Percentiles rank a stretch among this genome's conserved stretches.
These are phyloP conservation scores for Laothoe populi DNA, from an alignment of 2,888 invertebrate species.

Conservation along the genomic window DNA sequence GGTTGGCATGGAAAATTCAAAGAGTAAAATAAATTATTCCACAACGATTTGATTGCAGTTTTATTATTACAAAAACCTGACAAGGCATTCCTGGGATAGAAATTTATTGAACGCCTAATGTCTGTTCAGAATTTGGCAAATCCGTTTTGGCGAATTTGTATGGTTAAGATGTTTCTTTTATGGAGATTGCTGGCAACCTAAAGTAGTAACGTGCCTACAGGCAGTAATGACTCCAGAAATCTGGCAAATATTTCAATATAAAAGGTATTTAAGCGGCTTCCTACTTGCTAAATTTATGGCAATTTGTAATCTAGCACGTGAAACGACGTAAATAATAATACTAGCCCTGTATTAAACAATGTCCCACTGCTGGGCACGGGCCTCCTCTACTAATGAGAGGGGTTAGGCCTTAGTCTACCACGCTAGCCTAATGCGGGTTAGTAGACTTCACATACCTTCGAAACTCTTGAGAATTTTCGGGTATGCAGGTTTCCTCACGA, in stretches of 20 bases:
- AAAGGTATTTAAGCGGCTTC: background rate
- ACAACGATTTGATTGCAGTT: conserved; percentile 28
- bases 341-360: too few species aligned
- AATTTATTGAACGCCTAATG: conserved; percentile 23
- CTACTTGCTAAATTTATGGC: background rate
- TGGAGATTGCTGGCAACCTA: conserved; percentile 14
- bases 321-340: background rate
- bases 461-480: too few species aligned
- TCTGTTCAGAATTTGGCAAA: conserved; percentile 21
- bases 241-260: background rate
- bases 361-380: too few species aligned
- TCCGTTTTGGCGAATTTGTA: conserved; percentile 9
- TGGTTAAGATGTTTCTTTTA: conserved; percentile 3
- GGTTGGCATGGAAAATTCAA: conserved; percentile 49
- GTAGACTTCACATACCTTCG: too few species aligned
- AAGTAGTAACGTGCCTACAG: background rate
- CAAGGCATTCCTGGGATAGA: conserved; percentile 7
- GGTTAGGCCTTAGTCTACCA: too few species aligned
- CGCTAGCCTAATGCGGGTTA: too few species aligned
- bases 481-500: too few species aligned
- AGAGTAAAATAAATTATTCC: conserved; percentile 65
- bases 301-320: conserved; percentile 8
- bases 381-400: too few species aligned
- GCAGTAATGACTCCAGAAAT: background rate
- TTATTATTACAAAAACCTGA: conserved; percentile 27